Evolutionary conservation across 92 coral and sea anemone genomes (phyloP).

Genomic region (Bergia sp.): DNA sequence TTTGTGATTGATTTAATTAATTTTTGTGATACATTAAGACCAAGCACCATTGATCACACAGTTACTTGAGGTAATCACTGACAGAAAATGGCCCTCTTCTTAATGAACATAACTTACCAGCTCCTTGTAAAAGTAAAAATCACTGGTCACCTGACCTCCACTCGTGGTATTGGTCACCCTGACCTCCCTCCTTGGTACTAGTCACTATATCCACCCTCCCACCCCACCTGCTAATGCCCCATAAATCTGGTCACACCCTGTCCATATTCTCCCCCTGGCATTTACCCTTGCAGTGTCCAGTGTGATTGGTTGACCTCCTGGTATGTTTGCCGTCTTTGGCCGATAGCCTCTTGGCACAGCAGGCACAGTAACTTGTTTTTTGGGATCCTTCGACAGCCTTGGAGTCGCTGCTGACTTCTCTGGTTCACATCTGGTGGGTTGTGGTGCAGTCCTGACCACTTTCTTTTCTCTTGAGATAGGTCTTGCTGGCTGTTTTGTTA

Average conservation of each 20-base stretch:
- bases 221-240: too few relatives aligned
- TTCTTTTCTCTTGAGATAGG: slow-evolving; percentile 24
- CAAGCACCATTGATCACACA: too few relatives aligned
- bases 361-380: neutral
- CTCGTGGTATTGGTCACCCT: too few relatives aligned
- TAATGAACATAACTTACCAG: too few relatives aligned
- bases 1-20: too few relatives aligned
- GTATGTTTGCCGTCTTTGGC: slow-evolving; percentile 51
- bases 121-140: too few relatives aligned
- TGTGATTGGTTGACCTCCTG: slow-evolving; percentile 80
- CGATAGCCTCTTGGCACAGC: neutral
- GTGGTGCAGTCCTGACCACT: neutral
- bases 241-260: neutral
- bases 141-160: too few relatives aligned
- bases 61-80: too few relatives aligned
- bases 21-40: too few relatives aligned
- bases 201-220: too few relatives aligned
- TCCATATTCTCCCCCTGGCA: neutral
- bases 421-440: neutral
- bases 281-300: slow-evolving; percentile 65
- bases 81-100: too few relatives aligned
- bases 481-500: neutral
- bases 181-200: too few relatives aligned
- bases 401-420: neutral
- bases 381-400: neutral